These are phyloP conservation scores for Oreortyx pictus DNA, from an alignment of 2,797 vertebrate species.

Conservation along the genomic window DNA sequence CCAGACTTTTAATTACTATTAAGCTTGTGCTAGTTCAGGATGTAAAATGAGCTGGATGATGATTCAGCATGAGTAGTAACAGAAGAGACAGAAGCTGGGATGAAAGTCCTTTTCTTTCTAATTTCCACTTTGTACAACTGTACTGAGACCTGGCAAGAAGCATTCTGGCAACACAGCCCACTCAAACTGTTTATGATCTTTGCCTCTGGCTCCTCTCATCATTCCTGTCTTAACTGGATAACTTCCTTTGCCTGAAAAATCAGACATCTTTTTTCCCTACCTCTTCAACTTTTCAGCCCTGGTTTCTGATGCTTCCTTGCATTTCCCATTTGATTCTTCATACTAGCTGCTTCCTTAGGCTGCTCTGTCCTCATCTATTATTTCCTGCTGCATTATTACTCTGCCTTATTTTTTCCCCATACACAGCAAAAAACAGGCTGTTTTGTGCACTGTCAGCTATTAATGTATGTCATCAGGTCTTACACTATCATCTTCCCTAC, in stretches of 20 bases:
- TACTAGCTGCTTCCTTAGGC: neutral
- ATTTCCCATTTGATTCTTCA: neutral
- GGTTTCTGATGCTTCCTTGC: neutral
- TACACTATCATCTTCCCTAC: neutral
- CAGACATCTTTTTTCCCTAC: neutral
- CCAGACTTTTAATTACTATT: neutral
- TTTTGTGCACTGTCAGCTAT: neutral
- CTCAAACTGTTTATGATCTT: fast-evolving
- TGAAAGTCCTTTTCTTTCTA: neutral
- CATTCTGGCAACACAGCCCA: neutral
- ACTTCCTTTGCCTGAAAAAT: neutral
- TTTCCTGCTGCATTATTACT: neutral
- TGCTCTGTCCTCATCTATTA: neutral
- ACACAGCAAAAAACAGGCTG: neutral
- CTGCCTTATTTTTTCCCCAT: neutral
- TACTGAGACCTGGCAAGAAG: neutral
- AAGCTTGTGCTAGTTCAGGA: neutral
- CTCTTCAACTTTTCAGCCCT: neutral
- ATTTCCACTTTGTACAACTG: neutral
- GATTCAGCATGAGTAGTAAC: neutral
- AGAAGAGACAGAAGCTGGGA: neutral
- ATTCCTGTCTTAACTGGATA: neutral
- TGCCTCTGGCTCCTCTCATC: neutral
- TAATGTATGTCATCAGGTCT: neutral
- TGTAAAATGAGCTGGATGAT: neutral